Evolutionary conservation across 2,113 vertebrate species (phyloP), one percentile per base, ranked within the genome.

Genomic region (Tauraco erythrolophus): DNA sequence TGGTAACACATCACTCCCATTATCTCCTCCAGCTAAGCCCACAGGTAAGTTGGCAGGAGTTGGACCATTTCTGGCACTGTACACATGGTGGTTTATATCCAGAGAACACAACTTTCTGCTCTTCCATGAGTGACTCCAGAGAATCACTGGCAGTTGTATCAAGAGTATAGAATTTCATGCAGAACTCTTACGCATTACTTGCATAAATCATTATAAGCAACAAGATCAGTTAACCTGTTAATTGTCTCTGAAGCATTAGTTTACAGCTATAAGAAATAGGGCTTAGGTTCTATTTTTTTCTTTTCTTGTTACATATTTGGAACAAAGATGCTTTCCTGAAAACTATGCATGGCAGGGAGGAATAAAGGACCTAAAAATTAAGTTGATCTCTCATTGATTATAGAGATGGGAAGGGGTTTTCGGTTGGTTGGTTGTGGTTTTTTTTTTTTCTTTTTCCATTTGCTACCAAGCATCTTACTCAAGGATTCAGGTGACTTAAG

Each of bases 1-100:
- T 33, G 33, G 33, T 43, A 74, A 56, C 19, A n/a, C 2, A 0
- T 37, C 33, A 7, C 35, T 43, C 35, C 18, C 2, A 0, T 28
- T 14, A 13, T 13, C 46, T 50, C 23, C n/a, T n/a, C 14, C 37
- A 70, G 33, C 11, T 56, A 72, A 41, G 11, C 35, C 60, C 11
- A 3, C 43, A 88, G 45, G 31, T 23, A 50, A 64, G 3, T 0
- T 50, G n/a, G 68, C 53, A 54, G 25, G 23, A 69, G 8, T 2
- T 28, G 11, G 33, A 14, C 50, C 19, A 46, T 25, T 78, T 60
- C 70, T 70, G 46, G 61, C 50, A n/a, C 46, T 15, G 7, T 4
- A 48, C 10, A 43, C 27, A 45, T 33, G 0, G 0, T 33, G 0
- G 0, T 6, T 68, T 19, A 15, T 12, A 58, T 4, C 12, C 9